These are phyloP conservation scores for Himantopus leucocephalus DNA, from an alignment of 2,113 vertebrate genomes.

Conservation along the genomic window DNA sequence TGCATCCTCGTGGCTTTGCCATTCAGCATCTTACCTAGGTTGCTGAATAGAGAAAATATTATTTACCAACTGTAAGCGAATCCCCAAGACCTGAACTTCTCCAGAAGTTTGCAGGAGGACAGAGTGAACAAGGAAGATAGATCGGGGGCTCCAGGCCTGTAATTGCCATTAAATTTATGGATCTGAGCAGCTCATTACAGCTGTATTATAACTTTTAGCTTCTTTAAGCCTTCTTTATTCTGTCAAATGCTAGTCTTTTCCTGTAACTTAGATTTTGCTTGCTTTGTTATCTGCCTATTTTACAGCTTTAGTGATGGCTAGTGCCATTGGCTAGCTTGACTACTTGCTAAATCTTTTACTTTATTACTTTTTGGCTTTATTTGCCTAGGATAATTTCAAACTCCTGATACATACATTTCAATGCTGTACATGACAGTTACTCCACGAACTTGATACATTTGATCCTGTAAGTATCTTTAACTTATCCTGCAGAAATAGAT, in stretches of 20 bases:
- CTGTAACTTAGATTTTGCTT: background rate
- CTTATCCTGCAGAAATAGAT: conserved; percentile 37
- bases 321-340: background rate
- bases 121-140: background rate
- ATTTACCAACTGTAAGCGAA: background rate
- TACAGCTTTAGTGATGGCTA: background rate
- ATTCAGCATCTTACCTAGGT: background rate
- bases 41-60: background rate
- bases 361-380: conserved; percentile 30
- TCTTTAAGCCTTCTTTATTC: conserved; percentile 21
- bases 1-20: background rate
- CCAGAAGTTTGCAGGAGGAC: background rate
- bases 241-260: background rate
- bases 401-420: conserved; percentile 21
- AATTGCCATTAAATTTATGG: background rate
- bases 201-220: background rate
- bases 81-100: background rate
- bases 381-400: conserved; percentile 28
- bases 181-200: background rate
- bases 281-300: background rate
- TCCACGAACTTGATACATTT: conserved; percentile 11
- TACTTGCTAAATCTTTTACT: conserved; percentile 12
- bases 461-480: conserved; percentile 34
- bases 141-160: background rate
- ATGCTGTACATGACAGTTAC: background rate